phyloP scores from a whole-genome alignment of 2,113 vertebrate genomes.

The Oenanthe oenanthe region DNA sequence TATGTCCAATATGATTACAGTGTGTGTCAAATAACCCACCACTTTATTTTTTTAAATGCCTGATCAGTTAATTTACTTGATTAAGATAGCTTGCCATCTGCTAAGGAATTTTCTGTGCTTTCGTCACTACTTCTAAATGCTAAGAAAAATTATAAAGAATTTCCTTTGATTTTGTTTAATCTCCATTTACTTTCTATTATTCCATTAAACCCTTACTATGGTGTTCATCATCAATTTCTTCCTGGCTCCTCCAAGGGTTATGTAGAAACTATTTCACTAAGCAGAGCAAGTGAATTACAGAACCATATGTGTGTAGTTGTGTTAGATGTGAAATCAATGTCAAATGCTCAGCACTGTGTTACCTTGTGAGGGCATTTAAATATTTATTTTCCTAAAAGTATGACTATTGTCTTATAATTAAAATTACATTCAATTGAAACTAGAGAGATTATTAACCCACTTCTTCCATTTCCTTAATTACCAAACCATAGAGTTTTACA shows the following conservation, averaged over 20 bases:
- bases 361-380: not conserved
- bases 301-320: not conserved
- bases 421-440: not conserved
- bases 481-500: conserved; percentile 3
- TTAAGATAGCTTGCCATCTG: conserved; percentile 82
- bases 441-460: conserved; percentile 1
- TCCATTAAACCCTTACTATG: conserved; percentile 16
- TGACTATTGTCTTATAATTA: not conserved
- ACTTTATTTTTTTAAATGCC: conserved; percentile 67
- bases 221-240: conserved; percentile 19
- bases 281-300: not conserved
- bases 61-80: conserved; percentile 77
- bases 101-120: conserved; percentile 61
- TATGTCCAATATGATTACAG: conserved; percentile 79
- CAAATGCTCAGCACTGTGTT: not conserved
- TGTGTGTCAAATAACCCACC: conserved; percentile 77
- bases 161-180: conserved; percentile 40
- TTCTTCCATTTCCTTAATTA: conserved; percentile 27
- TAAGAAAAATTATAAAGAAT: conserved; percentile 52
- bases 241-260: not conserved
- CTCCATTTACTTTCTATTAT: conserved; percentile 5
- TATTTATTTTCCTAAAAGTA: conserved; percentile 27
- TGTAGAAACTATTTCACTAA: not conserved
- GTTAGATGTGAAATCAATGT: not conserved
- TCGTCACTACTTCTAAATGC: conserved; percentile 37